These are phyloP conservation scores for Cladopsammia gracilis DNA, from an alignment of 64 coral and sea anemone species.

Conservation along the genomic window DNA sequence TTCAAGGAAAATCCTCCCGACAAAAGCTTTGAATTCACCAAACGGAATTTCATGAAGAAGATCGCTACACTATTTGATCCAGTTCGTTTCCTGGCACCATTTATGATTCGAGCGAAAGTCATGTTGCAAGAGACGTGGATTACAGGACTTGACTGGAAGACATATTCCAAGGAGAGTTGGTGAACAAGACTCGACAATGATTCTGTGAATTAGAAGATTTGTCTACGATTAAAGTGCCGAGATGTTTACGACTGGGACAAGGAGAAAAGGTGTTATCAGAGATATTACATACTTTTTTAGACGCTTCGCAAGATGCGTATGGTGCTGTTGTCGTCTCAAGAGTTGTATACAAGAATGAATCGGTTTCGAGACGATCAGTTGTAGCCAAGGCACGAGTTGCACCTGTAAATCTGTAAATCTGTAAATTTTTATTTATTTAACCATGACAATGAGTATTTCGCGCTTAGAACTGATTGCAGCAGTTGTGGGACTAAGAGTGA, in stretches of 20 bases:
- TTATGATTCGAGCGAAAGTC: constrained; percentile 66
- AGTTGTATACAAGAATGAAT: constrained; percentile 48
- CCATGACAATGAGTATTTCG: constrained; percentile 59
- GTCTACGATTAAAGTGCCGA: constrained; percentile 60
- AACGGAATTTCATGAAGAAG: constrained; percentile 65
- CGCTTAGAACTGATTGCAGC: constrained; percentile 70
- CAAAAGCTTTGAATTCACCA: constrained; percentile 55
- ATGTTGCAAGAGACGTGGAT: constrained; percentile 79
- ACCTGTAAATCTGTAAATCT: no score
- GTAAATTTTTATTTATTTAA: no score
- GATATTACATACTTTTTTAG: constrained; percentile 64
- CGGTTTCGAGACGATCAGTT: constrained; percentile 43
- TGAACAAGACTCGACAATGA: constrained; percentile 55
- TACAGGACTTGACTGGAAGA: constrained; percentile 69
- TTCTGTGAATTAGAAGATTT: constrained; percentile 56
- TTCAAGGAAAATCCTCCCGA: constrained; percentile 48
- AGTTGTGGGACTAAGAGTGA: constrained; percentile 67
- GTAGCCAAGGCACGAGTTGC: constrained; percentile 67
- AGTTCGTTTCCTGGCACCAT: constrained; percentile 50
- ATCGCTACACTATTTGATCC: constrained; percentile 72
- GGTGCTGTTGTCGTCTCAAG: constrained; percentile 63
- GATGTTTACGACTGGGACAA: constrained; percentile 69
- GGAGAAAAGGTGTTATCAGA: constrained; percentile 36
- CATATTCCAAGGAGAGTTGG: background rate
- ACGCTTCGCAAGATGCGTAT: constrained; percentile 47